Base-by-base conservation (phyloP, 2,797 vertebrate species). In the Girardinus metallicus region DNA sequence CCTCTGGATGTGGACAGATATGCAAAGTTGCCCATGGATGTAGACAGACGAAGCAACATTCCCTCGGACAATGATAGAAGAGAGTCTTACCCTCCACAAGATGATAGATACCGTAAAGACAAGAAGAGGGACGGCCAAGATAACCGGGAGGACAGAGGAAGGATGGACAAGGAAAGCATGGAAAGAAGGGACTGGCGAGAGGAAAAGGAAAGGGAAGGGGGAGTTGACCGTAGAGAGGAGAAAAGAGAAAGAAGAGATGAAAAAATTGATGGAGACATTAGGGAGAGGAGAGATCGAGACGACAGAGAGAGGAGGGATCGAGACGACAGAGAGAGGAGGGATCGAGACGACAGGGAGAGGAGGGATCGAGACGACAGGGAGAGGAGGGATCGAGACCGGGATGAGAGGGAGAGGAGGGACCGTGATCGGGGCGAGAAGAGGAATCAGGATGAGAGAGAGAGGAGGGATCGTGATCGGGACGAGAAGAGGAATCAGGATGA, bases 1-100 rank as follows among this genome's bases (percentile, higher is more conserved):
- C 94, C 93, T 26, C 92, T 97, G 0, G 97, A 97, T 75, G 96
- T 96, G 79, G 96, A 96, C 82, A 86, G 94, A 64, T 94, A 95
- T 1, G 91, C 88, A 0, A 88, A 95, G 9, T 85, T 94, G 2
- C 6, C 91, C 0, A 66, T 90, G 10, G 94, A 95, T 1, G 68
- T 64, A 0, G 95, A 96, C 70, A 86, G 82, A 29, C 87, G 93
- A 72, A 84, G 75, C 64, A 93, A 91, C 10, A 77, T 94, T 18
- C 84, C 91, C 0, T 95, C 94, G 4, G 95, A 96, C 49, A 6
- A 75, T 4, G 94, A 95, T 5, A 95, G 84, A 76, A 90, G 60
- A 1, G 89, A 76, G 3, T 91, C 92, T 39, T 78, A 94, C 76
- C 70, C 87, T 41, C 70, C 78, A 13, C 91, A 83, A 29, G 94